Evolutionary conservation across 2,888 invertebrate genomes (phyloP).

Genomic region (Cheilosia variabilis): DNA sequence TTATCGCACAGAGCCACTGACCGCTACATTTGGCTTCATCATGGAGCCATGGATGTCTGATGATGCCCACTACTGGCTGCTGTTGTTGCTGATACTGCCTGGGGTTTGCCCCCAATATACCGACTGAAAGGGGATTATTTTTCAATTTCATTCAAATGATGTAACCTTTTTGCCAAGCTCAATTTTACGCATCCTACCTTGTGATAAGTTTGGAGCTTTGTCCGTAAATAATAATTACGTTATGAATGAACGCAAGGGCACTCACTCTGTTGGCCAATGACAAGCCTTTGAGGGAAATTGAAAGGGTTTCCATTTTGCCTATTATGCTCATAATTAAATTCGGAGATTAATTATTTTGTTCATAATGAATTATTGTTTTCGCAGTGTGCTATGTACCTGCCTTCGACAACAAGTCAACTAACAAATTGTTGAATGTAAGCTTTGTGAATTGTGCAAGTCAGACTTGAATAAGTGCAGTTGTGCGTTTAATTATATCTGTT

Average conservation of each 20-base stretch:
- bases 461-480: too few species aligned
- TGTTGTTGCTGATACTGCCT: constrained; percentile 19
- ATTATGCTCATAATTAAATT: constrained; percentile 45
- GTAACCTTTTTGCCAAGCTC: constrained; percentile 48
- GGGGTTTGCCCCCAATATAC: constrained; percentile 32
- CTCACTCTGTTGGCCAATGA: constrained; percentile 52
- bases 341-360: constrained; percentile 29
- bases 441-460: too few species aligned
- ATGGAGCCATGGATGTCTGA: background rate
- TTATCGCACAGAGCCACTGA: constrained; percentile 64
- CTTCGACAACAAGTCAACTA: too few species aligned
- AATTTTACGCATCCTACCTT: constrained; percentile 37
- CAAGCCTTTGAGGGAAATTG: constrained; percentile 28
- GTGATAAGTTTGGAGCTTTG: constrained; percentile 10
- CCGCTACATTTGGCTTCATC: constrained; percentile 32
- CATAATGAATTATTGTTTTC: background rate
- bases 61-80: constrained; percentile 5
- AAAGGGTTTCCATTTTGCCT: constrained; percentile 23
- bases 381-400: too few species aligned
- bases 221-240: constrained; percentile 51
- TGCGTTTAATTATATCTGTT: too few species aligned
- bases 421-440: too few species aligned
- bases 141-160: constrained; percentile 51
- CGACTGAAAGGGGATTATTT: constrained; percentile 67
- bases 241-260: constrained; percentile 31